Conservation (phyloP, 2,797 vertebrate genomes). For the Sebastes baramenuke region DNA sequence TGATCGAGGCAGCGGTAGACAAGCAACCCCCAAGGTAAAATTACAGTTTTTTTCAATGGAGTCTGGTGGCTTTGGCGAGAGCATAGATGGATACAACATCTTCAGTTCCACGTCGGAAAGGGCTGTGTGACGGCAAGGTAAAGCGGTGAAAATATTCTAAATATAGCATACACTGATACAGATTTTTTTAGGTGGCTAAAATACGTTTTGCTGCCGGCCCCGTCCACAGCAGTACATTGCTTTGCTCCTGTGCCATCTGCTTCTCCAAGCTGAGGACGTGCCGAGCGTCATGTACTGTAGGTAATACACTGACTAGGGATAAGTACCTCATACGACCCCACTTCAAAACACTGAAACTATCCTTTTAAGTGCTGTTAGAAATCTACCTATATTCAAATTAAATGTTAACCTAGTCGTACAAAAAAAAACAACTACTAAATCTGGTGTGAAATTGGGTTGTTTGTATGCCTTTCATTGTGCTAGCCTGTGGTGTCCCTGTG, state of each 20-base stretch:
- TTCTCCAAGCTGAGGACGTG: background rate
- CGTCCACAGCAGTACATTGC: background rate
- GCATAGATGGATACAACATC: background rate
- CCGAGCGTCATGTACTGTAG: background rate
- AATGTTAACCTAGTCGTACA: background rate
- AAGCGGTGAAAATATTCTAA: no score
- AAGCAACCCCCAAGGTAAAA: background rate
- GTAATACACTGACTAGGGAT: background rate
- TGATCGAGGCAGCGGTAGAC: background rate
- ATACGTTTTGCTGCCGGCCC: background rate
- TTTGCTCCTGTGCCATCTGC: background rate
- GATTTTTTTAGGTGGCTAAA: background rate
- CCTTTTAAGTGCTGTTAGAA: background rate
- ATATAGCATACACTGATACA: no score
- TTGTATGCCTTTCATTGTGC: constrained; percentile 19
- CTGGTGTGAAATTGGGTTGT: constrained; percentile 1
- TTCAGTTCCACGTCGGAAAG: background rate
- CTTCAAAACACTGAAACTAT: background rate
- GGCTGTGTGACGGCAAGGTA: no score
- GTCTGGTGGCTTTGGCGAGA: background rate
- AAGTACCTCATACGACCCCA: no score
- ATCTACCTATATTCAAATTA: background rate
- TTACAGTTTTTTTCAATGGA: background rate
- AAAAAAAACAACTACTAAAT: background rate
- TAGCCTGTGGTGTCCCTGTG: background rate